These are phyloP conservation scores for Noctua comes DNA, from an alignment of 2,888 invertebrate species.

Conservation along the genomic window DNA sequence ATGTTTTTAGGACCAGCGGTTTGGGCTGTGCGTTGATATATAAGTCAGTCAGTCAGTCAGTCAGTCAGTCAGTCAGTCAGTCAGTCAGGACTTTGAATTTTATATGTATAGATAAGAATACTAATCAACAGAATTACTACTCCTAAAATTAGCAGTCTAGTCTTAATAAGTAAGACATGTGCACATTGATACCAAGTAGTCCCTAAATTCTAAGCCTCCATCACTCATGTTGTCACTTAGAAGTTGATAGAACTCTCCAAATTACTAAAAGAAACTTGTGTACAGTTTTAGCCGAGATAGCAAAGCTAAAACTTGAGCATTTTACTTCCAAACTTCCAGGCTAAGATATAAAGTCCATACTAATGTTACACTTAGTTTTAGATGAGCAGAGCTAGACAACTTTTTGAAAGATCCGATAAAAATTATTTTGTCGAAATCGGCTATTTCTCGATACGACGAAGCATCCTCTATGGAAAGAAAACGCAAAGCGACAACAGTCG, in stretches of 20 bases:
- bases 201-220: slow-evolving; percentile 10
- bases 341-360: slow-evolving; percentile 1
- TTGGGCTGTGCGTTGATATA: too few species aligned
- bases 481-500: not conserved
- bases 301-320: slow-evolving; percentile 35
- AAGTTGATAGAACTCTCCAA: slow-evolving; percentile 14
- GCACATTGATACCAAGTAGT: not conserved
- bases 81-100: too few species aligned
- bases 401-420: slow-evolving; percentile 14
- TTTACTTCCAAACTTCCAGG: slow-evolving; percentile 35
- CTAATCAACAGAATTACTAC: not conserved
- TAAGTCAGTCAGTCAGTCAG: too few species aligned
- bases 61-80: too few species aligned
- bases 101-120: too few species aligned
- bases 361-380: slow-evolving; percentile 22
- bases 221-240: slow-evolving; percentile 53
- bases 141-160: not conserved
- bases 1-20: too few species aligned
- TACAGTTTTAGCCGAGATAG: not conserved
- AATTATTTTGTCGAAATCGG: not conserved
- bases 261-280: slow-evolving; percentile 20
- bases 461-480: not conserved
- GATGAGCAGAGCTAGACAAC: not conserved
- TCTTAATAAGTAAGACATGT: not conserved
- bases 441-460: not conserved